A percentile compares a stretch with the other conserved stretches of the same genome.
Evolutionary conservation across 2,797 vertebrate genomes (phyloP).

Genomic region (Enteromius argenteus): DNA sequence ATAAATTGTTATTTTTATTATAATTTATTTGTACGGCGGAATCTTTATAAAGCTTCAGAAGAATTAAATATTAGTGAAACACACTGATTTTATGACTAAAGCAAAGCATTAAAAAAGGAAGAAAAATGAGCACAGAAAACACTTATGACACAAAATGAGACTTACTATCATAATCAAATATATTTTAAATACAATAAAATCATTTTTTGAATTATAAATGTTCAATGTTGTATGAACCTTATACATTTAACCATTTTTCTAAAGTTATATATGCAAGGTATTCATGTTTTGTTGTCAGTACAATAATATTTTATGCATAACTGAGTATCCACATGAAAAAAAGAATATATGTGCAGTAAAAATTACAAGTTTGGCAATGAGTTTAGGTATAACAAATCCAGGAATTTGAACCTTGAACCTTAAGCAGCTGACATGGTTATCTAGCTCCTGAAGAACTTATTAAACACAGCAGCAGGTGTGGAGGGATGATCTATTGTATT

Average conservation of each 20-base stretch:
- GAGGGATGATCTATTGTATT: constrained; percentile 24
- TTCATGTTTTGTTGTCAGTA: not conserved
- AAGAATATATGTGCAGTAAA: not conserved
- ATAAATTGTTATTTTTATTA: not conserved
- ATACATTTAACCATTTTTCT: not conserved
- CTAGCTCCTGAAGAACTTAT: not conserved
- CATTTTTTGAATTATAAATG: not conserved
- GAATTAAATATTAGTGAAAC: not conserved
- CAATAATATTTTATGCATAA: not conserved
- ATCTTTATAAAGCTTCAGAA: not conserved
- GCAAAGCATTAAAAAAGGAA: not conserved
- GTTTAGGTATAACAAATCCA: not conserved
- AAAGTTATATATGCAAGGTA: not conserved
- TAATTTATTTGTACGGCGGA: not conserved
- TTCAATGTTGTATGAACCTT: not conserved
- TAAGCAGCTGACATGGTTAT: not conserved
- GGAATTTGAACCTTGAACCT: not conserved
- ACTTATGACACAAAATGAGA: not conserved
- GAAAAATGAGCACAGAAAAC: not conserved
- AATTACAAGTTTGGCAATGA: not conserved
- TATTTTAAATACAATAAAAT: not conserved
- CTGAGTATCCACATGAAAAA: not conserved
- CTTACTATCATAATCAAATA: not conserved
- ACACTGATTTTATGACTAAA: not conserved
- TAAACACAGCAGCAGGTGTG: not conserved